Evolutionary conservation across 2,797 vertebrate genomes (phyloP), one percentile per base, ranked within the genome.

Genomic region (Propithecus deckenii): DNA sequence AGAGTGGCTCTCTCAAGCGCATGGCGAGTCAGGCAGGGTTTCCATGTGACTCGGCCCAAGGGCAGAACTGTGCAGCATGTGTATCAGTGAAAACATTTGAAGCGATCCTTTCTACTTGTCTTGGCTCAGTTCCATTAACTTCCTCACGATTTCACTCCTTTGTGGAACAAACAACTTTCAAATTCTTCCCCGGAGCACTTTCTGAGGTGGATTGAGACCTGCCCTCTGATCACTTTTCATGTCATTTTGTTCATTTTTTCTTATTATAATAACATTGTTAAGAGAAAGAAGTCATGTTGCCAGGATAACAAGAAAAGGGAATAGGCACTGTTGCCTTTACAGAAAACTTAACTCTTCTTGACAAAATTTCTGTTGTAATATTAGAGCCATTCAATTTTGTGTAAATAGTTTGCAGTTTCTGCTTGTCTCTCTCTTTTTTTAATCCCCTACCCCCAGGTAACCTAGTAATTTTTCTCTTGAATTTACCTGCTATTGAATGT

Each of bases 111-210:
- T 69, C 43, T 67, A 2, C 75, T 81, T 43, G 10, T 43, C 30
- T 83, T 75, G 52, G n/a, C 30, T 87, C 18, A 55, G 7, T 48
- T 52, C 50, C 18, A 52, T 52, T 52, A 92, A 87, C 55, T 69
- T 95, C 38, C 8, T 87, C 48, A 52, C 35, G 35, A 55, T 76
- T 93, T 90, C 41, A 85, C 13, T n/a, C 28, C 15, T 85, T 87
- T 67, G 9, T 84, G 48, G 8, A 93, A 76, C 25, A 61, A 87
- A 86, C 15, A 14, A 14, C 28, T 67, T 94, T 93, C 63, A 93
- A 48, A 55, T 13, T 84, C 71, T 61, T 25, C 32, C 5, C 35
- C n/a, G 32, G 20, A 30, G 1, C 2, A 13, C 80, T 94, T 96
- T 23, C 20, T 28, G 90, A 81, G 35, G 50, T 74, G 43, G 50